phyloP scores from a whole-genome alignment of 2,888 invertebrate genomes.

The Zygothrica quintamaculata region DNA sequence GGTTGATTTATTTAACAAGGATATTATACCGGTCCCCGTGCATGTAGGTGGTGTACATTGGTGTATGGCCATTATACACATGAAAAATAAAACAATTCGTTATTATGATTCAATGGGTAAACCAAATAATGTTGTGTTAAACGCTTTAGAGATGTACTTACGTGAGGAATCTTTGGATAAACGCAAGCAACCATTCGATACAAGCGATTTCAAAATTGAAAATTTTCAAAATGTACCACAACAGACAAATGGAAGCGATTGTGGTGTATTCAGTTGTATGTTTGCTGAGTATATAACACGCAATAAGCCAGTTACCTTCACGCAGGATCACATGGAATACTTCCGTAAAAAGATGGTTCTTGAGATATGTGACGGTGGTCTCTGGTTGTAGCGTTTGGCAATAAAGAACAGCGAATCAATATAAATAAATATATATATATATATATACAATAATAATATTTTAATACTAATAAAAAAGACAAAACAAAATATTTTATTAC shows the following conservation, averaged over 20 bases:
- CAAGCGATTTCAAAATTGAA: conserved; percentile 88
- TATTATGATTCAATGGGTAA: conserved; percentile 98
- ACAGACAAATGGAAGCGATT: conserved; percentile 98
- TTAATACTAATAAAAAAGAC: no score
- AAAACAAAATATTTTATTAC: no score
- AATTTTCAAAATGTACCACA: conserved; percentile 93
- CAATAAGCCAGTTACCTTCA: conserved; percentile 91
- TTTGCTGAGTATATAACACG: conserved; percentile 96
- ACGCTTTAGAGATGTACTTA: conserved; percentile 90
- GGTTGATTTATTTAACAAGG: conserved; percentile 91
- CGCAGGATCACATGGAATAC: conserved; percentile 97
- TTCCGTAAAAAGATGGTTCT: conserved; percentile 95
- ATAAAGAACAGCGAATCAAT: no score
- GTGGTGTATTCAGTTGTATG: conserved; percentile 98
- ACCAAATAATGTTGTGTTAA: conserved; percentile 90
- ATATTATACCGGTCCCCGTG: conserved; percentile 94
- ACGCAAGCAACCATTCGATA: conserved; percentile 90
- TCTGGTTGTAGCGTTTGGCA: conserved; percentile 85
- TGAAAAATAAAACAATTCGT: conserved; percentile 89
- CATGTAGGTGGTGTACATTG: conserved; percentile 97
- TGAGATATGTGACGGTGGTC: conserved; percentile 91
- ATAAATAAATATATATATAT: background rate
- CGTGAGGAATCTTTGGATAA: conserved; percentile 94
- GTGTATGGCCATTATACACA: conserved; percentile 96
- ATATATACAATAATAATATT: no score